Conservation (phyloP, 2,888 invertebrate genomes). For the Rhingia campestris region DNA sequence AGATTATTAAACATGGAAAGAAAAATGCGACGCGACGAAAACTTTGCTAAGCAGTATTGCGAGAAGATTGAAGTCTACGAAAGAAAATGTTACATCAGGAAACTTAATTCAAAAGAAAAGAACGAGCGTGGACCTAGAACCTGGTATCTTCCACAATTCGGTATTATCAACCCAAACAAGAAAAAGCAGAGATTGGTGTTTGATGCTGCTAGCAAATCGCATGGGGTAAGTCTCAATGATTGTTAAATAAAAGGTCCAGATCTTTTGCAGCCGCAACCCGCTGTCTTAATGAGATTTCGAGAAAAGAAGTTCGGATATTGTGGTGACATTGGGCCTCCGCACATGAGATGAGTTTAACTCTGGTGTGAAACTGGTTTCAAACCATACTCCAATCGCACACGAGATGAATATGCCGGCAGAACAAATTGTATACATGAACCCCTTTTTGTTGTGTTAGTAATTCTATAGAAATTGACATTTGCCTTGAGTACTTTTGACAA, state of each 20-base stretch:
- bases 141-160: too few species aligned
- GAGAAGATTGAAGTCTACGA: background rate
- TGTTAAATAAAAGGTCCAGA: background rate
- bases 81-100: background rate
- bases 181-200: background rate
- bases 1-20: conserved; percentile 5
- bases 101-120: too few species aligned
- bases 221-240: background rate
- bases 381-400: too few species aligned
- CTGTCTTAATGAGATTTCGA: conserved; percentile 9
- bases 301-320: background rate
- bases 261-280: conserved; percentile 5
- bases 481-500: too few species aligned
- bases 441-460: too few species aligned
- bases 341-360: too few species aligned
- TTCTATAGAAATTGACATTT: too few species aligned
- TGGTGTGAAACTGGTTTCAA: too few species aligned
- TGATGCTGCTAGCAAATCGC: background rate
- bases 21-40: conserved; percentile 4
- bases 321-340: too few species aligned
- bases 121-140: conserved; percentile 1
- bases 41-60: background rate
- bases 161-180: too few species aligned
- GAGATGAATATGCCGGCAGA: too few species aligned
- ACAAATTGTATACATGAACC: too few species aligned